Percentiles rank a stretch among this genome's conserved stretches.
Evolutionary conservation across 1,140 invertebrate genomes (phyloP).

Genomic region (Danaus melanippus): DNA sequence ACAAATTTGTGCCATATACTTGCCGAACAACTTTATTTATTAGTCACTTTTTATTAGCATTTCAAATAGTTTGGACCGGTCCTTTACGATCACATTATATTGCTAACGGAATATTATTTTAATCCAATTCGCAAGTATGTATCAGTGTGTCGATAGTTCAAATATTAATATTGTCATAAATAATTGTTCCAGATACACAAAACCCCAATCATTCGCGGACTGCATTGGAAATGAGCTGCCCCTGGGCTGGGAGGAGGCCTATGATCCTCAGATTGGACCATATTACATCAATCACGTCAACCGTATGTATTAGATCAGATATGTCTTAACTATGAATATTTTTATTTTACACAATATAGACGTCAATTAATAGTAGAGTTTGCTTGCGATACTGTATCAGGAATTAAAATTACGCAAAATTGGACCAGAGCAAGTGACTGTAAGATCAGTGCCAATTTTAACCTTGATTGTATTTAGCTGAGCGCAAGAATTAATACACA

Average conservation of each 20-base stretch:
- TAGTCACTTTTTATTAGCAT: too few relatives aligned
- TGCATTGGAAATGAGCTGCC: conserved; percentile 98
- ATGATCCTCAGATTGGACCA: conserved; percentile 92
- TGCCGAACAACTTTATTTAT: too few relatives aligned
- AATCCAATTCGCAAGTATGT: too few relatives aligned
- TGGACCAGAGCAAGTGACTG: conserved; percentile 21
- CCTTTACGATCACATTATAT: too few relatives aligned
- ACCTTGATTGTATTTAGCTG: conserved; percentile 21
- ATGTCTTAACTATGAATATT: conserved; percentile 6
- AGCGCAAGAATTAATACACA: conserved; percentile 13
- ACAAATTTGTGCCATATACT: too few relatives aligned
- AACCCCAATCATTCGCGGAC: conserved; percentile 96
- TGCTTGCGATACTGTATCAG: conserved; percentile 1
- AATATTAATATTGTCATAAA: conserved; percentile 5
- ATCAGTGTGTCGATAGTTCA: neutral
- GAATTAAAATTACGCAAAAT: conserved; percentile 17
- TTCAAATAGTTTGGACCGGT: too few relatives aligned
- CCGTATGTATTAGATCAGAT: conserved; percentile 79
- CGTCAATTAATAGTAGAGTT: too few relatives aligned
- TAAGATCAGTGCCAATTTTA: conserved; percentile 14
- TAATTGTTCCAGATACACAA: conserved; percentile 88
- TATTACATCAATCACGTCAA: conserved; percentile 98
- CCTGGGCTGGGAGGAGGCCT: conserved; percentile 96
- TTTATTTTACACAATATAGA: too few relatives aligned
- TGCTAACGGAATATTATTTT: too few relatives aligned